Evolutionary conservation across 2,113 vertebrate genomes (phyloP), one percentile per base, ranked within the genome.

Genomic region (Eptatretus burgeri): DNA sequence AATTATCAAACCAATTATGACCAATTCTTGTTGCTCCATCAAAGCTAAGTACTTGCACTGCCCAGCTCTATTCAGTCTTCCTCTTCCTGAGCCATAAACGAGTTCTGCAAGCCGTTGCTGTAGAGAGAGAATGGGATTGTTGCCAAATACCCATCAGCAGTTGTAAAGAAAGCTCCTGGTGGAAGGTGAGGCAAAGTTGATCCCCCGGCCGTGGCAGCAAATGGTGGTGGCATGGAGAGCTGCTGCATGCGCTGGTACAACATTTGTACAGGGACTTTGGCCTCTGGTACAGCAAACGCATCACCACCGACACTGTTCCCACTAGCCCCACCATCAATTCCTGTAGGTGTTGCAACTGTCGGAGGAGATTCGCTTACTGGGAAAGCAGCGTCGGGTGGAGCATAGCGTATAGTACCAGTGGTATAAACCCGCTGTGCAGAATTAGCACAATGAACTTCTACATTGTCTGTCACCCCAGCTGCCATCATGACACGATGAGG

Each of bases 251-350:
- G 91, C 76, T 98, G 91, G 76, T 98, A 98, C 64, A 98, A 84
- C 91, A 98, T 94, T 80, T 98, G 89, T 89, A 98, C 94, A 56
- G 91, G 89, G n/a, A 89, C 95, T 77, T 98, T 98, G 71, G 86
- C 85, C 79, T 98, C 91, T 66, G 95, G 80, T 72, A 84, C 79
- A 63, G 94, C 93, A 66, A 83, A 77, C 1, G 85, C 76, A 60
- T n/a, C 53, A 13, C 56, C 56, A 13, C 56, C 9, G 12, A n/a
- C 56, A 13, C 56, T 20, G 56, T 20, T 20, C n/a, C 12, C 56
- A 8, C 56, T 18, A 70, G 87, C 78, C 1, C 84, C 81, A 66
- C 83, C 93, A 68, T 86, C 85, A 67, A 98, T 77, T 70, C 94
- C 80, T 76, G 88, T 93, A 70, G 27, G 27, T 41, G 27, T 41